These are phyloP conservation scores for Diaprepes abbreviatus DNA, from an alignment of 2,888 invertebrate species.

Conservation along the genomic window DNA sequence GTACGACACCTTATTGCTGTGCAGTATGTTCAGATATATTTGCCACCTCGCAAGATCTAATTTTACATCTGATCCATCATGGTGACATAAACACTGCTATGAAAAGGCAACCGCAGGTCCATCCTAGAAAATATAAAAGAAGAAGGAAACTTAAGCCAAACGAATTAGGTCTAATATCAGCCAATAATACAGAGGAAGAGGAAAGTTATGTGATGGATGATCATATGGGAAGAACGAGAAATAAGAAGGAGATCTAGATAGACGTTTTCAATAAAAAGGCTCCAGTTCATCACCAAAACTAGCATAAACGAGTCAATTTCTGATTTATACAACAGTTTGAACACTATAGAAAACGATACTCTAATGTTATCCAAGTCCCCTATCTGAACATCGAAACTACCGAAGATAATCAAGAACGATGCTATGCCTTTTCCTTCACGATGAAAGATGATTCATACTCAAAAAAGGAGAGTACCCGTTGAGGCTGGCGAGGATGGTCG, in stretches of 20 bases:
- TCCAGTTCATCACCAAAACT: slow-evolving; percentile 61
- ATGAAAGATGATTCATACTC: slow-evolving; percentile 85
- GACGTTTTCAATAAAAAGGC: slow-evolving; percentile 65
- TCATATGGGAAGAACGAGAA: slow-evolving; percentile 56
- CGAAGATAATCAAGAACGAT: slow-evolving; percentile 57
- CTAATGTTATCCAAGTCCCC: slow-evolving; percentile 67
- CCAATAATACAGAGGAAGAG: slow-evolving; percentile 45
- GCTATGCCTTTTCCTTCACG: slow-evolving; percentile 67
- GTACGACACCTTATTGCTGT: slow-evolving; percentile 78
- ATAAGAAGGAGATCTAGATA: slow-evolving; percentile 55
- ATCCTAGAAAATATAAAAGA: slow-evolving; percentile 83
- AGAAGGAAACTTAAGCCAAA: slow-evolving; percentile 79
- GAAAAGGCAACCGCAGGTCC: slow-evolving; percentile 81
- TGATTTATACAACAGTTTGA: slow-evolving; percentile 67
- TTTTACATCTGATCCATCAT: slow-evolving; percentile 87
- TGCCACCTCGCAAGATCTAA: slow-evolving; percentile 80
- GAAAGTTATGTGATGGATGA: slow-evolving; percentile 25
- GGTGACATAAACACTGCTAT: slow-evolving; percentile 88
- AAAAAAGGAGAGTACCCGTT: slow-evolving; percentile 72
- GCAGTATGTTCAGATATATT: slow-evolving; percentile 82
- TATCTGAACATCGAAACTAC: slow-evolving; percentile 55
- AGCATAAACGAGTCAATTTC: slow-evolving; percentile 64
- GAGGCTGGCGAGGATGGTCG: slow-evolving; percentile 71
- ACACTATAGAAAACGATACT: slow-evolving; percentile 65
- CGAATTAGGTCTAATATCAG: slow-evolving; percentile 69